Base-by-base conservation (phyloP, 2,797 vertebrate species). In the Antrozous pallidus region DNA sequence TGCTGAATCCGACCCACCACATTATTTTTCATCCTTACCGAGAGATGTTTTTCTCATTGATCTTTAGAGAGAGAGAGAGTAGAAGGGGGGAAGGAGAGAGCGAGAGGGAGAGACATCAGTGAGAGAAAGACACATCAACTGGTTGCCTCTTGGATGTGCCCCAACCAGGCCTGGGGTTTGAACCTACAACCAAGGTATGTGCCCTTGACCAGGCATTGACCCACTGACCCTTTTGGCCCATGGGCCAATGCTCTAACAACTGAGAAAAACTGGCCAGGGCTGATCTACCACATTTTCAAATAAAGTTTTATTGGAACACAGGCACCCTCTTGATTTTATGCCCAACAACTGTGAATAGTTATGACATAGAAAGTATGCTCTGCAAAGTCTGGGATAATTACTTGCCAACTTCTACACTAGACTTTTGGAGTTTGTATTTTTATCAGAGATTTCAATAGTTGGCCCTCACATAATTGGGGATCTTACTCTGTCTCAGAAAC, bases 401-500 rank as follows among this genome's bases (percentile, higher is more conserved):
- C 65, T 42, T 51, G 31, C 31, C 13, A 45, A 9, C 14, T 26
- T 2, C 9, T 51, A 22, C 0, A 1, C 1, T 61, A 67, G 13
- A 47, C 18, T 4, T 3, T 14, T 47, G 6, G 8, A 0, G 8
- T 38, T 83, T 77, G 80, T 10, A 2, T 65, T 92, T 79, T 40
- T 18, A 93, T 36, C 10, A 18, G 10, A 47, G n/a, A 88, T 51
- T 77, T 94, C 22, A 83, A 77, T 22, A 28, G 10, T 31, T 33
- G 16, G 24, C n/a, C 79, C 12, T 20, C 6, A 36, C 24, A 26
- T 40, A 13, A 78, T 73, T 89, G n/a, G 5, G 8, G 10, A 51
- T 92, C 82, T 86, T 74, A 47, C 14, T 69, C 54, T 88, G 11
- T 75, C 67, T 91, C 40, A 54, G 49, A 81, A 90, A 51, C 11